Evolutionary conservation across 2,113 vertebrate genomes (phyloP).

Genomic region (Phalacrocorax pelagicus): DNA sequence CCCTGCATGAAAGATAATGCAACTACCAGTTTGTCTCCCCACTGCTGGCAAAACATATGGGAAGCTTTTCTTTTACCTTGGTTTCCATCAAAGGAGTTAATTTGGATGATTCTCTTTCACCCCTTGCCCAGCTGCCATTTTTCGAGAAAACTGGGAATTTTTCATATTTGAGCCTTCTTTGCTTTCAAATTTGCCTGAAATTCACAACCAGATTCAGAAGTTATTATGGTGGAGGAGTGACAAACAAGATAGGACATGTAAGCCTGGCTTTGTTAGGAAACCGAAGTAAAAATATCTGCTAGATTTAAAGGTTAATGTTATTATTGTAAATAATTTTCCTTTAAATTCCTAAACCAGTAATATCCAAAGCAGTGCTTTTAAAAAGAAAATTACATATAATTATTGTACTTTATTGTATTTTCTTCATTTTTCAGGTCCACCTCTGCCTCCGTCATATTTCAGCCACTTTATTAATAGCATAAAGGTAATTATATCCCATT

Average conservation of each 20-base stretch:
- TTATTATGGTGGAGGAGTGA: background rate
- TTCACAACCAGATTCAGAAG: background rate
- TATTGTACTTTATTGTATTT: background rate
- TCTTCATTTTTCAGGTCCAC: constrained; percentile 71
- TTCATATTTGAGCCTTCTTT: background rate
- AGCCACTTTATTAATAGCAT: constrained; percentile 73
- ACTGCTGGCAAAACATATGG: background rate
- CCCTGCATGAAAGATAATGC: background rate
- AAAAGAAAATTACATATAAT: background rate
- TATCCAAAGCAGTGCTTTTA: background rate
- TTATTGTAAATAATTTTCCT: background rate
- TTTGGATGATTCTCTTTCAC: background rate
- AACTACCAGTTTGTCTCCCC: background rate
- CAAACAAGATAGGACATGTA: background rate
- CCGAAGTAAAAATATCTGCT: background rate
- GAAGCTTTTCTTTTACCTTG: background rate
- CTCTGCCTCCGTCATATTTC: constrained; percentile 70
- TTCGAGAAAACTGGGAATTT: background rate
- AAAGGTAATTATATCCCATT: constrained; percentile 66
- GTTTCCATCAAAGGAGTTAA: background rate
- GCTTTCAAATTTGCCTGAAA: background rate
- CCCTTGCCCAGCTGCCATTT: background rate
- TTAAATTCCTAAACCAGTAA: background rate
- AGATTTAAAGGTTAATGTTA: constrained; percentile 19
- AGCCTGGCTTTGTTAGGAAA: background rate